phyloP scores from a whole-genome alignment of 2,888 invertebrate species.

The Nineta flava region DNA sequence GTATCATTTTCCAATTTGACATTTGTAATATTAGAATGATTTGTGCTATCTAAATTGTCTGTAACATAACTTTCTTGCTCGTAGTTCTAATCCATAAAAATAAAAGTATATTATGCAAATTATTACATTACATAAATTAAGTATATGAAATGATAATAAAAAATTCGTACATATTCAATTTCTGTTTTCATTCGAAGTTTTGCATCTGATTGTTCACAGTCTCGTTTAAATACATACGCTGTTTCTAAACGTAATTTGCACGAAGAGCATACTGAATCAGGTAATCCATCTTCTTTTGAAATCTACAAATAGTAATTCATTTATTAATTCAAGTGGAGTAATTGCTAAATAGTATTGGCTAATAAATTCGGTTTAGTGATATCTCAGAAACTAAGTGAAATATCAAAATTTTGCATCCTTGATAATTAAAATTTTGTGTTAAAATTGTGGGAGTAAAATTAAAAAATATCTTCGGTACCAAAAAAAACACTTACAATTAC shows the following conservation, averaged over 20 bases:
- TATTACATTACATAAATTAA: no score
- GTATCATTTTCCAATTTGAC: neutral
- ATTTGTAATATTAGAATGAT: neutral
- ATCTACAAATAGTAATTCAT: slow-evolving; percentile 3
- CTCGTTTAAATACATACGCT: slow-evolving; percentile 5
- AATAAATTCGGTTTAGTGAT: neutral
- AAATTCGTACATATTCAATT: neutral
- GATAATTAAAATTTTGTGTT: no score
- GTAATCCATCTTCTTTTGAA: slow-evolving; percentile 6
- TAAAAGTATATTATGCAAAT: no score
- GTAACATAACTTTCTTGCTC: neutral
- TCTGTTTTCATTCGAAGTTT: slow-evolving; percentile 4
- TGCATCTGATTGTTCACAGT: slow-evolving; percentile 6
- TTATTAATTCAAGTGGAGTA: neutral
- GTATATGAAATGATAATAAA: no score
- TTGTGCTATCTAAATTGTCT: neutral
- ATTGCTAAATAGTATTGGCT: neutral
- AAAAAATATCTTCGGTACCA: no score
- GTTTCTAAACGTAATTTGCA: slow-evolving; percentile 2
- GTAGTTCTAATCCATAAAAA: neutral
- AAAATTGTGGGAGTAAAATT: no score
- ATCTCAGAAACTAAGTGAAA: neutral
- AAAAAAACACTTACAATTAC: neutral
- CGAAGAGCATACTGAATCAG: neutral
- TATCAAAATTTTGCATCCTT: neutral